Evolutionary conservation across 2,888 invertebrate genomes (phyloP).

Genomic region (Lepidonotus clava): DNA sequence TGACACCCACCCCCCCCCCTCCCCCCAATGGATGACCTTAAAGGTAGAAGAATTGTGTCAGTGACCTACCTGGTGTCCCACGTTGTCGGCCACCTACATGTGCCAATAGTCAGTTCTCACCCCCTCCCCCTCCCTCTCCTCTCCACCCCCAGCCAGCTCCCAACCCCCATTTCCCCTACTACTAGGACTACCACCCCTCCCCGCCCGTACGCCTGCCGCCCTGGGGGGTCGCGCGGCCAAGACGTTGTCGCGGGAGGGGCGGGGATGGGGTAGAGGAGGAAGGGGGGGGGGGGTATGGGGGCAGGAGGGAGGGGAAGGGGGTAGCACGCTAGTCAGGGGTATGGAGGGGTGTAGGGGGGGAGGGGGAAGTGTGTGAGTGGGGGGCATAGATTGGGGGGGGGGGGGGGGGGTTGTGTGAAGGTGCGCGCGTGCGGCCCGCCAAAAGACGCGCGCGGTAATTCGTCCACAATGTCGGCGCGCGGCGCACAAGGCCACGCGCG

Average conservation of each 20-base stretch:
- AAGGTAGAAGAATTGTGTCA: too few species aligned
- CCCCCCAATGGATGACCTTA: too few species aligned
- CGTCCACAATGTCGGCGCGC: constrained; percentile 4
- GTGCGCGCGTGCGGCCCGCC: constrained; percentile 6
- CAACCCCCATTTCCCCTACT: background rate
- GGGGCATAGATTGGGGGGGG: background rate
- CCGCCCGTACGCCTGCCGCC: too few species aligned
- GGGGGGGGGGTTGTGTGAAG: background rate
- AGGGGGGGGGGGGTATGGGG: too few species aligned
- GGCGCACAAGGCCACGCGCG: background rate
- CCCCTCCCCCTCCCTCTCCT: background rate
- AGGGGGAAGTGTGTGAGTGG: background rate
- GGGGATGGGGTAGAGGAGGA: background rate
- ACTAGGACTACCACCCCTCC: too few species aligned
- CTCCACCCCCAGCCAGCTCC: background rate
- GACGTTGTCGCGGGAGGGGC: too few species aligned
- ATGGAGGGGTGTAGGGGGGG: background rate
- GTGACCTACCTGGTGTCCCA: too few species aligned
- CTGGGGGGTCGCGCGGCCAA: too few species aligned
- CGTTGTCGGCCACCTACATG: too few species aligned
- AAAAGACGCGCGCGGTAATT: constrained; percentile 45
- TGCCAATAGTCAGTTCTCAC: background rate
- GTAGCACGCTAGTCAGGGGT: background rate
- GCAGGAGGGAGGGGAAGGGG: background rate
- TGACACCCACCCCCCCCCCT: too few species aligned